Percentiles rank a stretch among this genome's conserved stretches.
Evolutionary conservation across 1,140 invertebrate genomes (phyloP).

Genomic region (Hydropsyche tenuis): DNA sequence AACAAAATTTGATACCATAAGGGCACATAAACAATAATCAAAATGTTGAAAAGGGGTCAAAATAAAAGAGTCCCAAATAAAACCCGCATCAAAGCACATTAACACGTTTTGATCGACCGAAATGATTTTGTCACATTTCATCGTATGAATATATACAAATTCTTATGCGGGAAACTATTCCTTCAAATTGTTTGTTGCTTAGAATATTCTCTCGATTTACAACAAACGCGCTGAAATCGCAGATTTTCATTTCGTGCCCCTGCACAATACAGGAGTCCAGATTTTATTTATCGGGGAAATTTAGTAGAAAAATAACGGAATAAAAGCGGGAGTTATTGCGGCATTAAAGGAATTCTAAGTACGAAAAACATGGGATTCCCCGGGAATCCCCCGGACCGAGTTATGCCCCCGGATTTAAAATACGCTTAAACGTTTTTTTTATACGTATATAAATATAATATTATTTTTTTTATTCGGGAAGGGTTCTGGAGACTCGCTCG

Average conservation of each 20-base stretch:
- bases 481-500: background rate
- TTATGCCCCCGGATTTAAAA: slow-evolving; percentile 21
- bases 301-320: slow-evolving; percentile 49
- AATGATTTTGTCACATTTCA: slow-evolving; percentile 7
- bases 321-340: slow-evolving; percentile 46
- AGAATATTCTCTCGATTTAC: too few species aligned
- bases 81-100: slow-evolving; percentile 10
- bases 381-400: slow-evolving; percentile 11
- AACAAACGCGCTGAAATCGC: too few species aligned
- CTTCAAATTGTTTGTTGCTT: slow-evolving; percentile 4
- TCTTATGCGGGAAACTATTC: slow-evolving; percentile 4
- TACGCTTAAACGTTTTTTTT: slow-evolving; percentile 30
- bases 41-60: too few species aligned
- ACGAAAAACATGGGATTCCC: slow-evolving; percentile 29
- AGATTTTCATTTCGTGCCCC: too few species aligned
- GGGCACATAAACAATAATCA: too few species aligned
- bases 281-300: slow-evolving; percentile 49
- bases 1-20: too few species aligned
- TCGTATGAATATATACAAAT: slow-evolving; percentile 16
- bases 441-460: slow-evolving; percentile 31
- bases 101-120: background rate
- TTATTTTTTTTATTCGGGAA: slow-evolving; percentile 23
- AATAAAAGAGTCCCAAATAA: too few species aligned
- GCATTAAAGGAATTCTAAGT: slow-evolving; percentile 46
- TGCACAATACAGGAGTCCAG: slow-evolving; percentile 24